These are phyloP conservation scores for Thomomys bottae DNA, from an alignment of 2,113 vertebrate species.

Conservation along the genomic window DNA sequence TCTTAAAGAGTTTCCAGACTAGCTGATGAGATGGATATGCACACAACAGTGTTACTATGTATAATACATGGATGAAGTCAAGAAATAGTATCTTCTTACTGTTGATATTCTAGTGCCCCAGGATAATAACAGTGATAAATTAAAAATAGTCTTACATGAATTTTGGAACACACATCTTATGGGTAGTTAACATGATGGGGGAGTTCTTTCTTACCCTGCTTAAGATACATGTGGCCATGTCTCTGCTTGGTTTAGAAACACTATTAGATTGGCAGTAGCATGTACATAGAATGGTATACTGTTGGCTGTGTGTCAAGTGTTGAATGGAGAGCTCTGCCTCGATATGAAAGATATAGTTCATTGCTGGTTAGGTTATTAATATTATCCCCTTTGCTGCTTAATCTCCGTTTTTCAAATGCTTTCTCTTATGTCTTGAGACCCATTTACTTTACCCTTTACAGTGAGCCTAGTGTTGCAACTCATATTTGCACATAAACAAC, in stretches of 20 bases:
- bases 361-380: neutral
- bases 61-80: neutral
- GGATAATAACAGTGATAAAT: neutral
- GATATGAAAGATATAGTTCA: neutral
- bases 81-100: neutral
- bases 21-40: neutral
- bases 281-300: neutral
- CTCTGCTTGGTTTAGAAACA: neutral
- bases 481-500: neutral
- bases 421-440: neutral
- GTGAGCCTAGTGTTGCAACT: neutral
- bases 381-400: neutral
- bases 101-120: neutral
- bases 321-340: neutral
- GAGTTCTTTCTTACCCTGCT: neutral
- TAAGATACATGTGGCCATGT: neutral
- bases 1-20: constrained; percentile 12
- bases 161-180: neutral
- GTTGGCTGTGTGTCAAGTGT: neutral
- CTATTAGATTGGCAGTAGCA: neutral
- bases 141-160: neutral
- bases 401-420: neutral
- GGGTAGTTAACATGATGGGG: neutral
- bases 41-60: neutral
- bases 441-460: neutral